phyloP scores from a whole-genome alignment of 2,888 invertebrate species.

The Ormyrus pomaceus region DNA sequence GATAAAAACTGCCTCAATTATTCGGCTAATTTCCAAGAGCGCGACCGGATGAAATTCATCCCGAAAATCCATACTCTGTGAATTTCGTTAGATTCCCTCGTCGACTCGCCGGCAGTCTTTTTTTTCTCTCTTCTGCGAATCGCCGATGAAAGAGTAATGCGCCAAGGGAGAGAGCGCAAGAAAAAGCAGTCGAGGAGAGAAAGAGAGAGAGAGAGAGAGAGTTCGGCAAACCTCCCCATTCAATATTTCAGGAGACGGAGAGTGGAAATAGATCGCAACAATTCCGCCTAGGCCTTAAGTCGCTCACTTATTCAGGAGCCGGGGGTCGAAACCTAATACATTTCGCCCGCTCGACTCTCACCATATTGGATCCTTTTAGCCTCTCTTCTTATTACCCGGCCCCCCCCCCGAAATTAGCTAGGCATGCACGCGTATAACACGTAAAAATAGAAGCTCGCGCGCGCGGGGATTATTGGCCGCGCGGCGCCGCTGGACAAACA shows the following conservation, averaged over 20 bases:
- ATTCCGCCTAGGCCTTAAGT: constrained; percentile 37
- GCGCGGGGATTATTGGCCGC: no score
- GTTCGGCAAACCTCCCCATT: constrained; percentile 29
- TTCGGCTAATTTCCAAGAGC: constrained; percentile 5
- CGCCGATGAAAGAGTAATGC: constrained; percentile 34
- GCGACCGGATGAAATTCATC: not conserved
- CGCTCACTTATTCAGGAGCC: constrained; percentile 47
- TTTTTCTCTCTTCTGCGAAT: constrained; percentile 14
- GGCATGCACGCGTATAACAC: not conserved
- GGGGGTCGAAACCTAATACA: constrained; percentile 40
- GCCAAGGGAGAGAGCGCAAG: no score
- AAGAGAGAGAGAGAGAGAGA: not conserved
- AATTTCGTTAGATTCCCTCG: not conserved
- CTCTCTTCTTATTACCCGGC: constrained; percentile 37
- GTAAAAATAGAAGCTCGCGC: constrained; percentile 29
- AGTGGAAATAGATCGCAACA: constrained; percentile 52
- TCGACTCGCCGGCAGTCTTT: not conserved
- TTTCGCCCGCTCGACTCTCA: constrained; percentile 14
- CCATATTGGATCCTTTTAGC: constrained; percentile 39
- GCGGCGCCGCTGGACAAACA: no score
- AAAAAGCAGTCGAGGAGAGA: not conserved
- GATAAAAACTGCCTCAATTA: constrained; percentile 7
- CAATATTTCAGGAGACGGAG: constrained; percentile 41
- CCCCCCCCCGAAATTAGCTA: constrained; percentile 31
- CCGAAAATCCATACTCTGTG: constrained; percentile 26